These are phyloP conservation scores for Actinostola sp. DNA, from an alignment of 92 coral and sea anemone species.

Conservation along the genomic window DNA sequence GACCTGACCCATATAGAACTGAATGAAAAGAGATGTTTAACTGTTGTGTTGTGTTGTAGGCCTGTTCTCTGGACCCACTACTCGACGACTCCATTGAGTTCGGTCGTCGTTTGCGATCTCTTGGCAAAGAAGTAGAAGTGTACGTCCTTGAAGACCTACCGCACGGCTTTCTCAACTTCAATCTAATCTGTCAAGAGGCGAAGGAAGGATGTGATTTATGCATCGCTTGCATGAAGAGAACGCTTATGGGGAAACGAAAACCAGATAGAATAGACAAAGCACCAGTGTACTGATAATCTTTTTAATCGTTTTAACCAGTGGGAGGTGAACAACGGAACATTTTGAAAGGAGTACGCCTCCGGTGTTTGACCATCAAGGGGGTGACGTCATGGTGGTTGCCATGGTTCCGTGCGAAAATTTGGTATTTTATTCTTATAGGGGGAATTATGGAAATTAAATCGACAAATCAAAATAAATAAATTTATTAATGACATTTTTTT, in stretches of 20 bases:
- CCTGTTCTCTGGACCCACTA: slow-evolving; percentile 94
- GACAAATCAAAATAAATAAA: too few species aligned
- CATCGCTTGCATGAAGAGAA: slow-evolving; percentile 77
- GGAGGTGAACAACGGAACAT: too few species aligned
- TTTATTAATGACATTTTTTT: too few species aligned
- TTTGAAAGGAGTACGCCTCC: too few species aligned
- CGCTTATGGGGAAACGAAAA: slow-evolving; percentile 77
- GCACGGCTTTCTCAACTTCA: slow-evolving; percentile 93
- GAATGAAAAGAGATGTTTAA: background rate
- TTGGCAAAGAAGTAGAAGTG: slow-evolving; percentile 85
- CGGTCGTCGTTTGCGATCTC: slow-evolving; percentile 82
- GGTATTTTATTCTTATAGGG: too few species aligned
- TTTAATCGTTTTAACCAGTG: too few species aligned
- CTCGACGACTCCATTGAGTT: slow-evolving; percentile 97
- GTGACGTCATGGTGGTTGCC: too few species aligned
- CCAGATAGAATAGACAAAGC: slow-evolving; percentile 52
- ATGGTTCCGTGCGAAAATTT: too few species aligned
- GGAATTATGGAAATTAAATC: too few species aligned
- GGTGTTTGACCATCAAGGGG: too few species aligned
- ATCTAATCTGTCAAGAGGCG: slow-evolving; percentile 90
- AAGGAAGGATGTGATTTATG: slow-evolving; percentile 94
- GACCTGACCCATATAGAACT: too few species aligned
- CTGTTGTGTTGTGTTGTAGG: slow-evolving; percentile 44
- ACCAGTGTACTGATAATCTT: slow-evolving; percentile 60
- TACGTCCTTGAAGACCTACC: slow-evolving; percentile 89